Evolutionary conservation across 2,888 invertebrate genomes (phyloP).

Genomic region (Acanthococcus lagerstroemiae): DNA sequence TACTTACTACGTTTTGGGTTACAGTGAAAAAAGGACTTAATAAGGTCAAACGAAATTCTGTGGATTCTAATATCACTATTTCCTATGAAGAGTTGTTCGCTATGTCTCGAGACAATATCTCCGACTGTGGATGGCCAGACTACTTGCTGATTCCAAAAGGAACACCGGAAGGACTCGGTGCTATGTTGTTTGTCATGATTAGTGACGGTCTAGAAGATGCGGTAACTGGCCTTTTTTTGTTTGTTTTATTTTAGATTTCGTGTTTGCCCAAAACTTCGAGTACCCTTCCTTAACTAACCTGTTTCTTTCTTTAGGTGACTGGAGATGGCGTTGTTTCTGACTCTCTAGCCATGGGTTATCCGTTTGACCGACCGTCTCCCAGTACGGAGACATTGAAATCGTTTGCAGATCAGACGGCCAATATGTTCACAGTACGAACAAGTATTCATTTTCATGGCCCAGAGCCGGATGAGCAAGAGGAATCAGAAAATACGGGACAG

Average conservation of each 20-base stretch:
- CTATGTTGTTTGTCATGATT: conserved; percentile 41
- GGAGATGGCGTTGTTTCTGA: too few relatives aligned
- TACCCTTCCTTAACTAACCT: too few relatives aligned
- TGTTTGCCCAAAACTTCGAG: too few relatives aligned
- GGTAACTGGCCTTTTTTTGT: too few relatives aligned
- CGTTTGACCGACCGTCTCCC: conserved; percentile 61
- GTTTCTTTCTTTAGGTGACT: too few relatives aligned
- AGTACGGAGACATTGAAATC: conserved; percentile 49
- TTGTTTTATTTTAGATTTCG: too few relatives aligned
- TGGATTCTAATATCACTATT: conserved; percentile 68
- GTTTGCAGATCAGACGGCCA: conserved; percentile 58
- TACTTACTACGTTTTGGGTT: too few relatives aligned
- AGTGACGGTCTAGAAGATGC: conserved; percentile 38
- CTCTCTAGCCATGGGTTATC: conserved; percentile 80
- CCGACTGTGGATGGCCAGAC: conserved; percentile 56
- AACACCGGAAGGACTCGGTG: conserved; percentile 39
- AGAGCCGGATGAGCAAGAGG: too few relatives aligned
- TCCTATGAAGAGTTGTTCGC: conserved; percentile 74
- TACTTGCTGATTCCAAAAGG: conserved; percentile 43
- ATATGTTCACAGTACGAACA: conserved; percentile 59
- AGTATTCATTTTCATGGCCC: conserved; percentile 52
- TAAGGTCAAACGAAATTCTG: conserved; percentile 54
- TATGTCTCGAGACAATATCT: conserved; percentile 63
- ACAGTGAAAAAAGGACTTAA: conserved; percentile 59
- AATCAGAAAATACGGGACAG: too few relatives aligned